Evolutionary conservation across 1,140 invertebrate species (phyloP).

Genomic region (Drosophila oshimai): DNA sequence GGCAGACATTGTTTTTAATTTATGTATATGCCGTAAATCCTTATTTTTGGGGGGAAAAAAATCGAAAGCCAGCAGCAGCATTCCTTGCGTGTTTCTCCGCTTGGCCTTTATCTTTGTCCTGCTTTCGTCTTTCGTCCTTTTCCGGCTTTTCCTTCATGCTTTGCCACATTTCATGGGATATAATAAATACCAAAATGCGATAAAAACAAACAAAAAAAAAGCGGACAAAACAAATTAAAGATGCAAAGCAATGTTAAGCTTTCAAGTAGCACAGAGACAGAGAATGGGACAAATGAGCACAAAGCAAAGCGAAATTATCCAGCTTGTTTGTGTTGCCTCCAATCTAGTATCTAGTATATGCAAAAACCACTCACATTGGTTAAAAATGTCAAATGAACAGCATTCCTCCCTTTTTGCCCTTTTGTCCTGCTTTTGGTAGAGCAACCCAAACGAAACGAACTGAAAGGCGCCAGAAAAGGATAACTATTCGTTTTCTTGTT

Average conservation of each 20-base stretch:
- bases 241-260: slow-evolving; percentile 46
- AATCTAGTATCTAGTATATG: slow-evolving; percentile 10
- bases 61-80: slow-evolving; percentile 19
- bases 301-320: slow-evolving; percentile 1
- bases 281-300: neutral
- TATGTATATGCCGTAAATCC: slow-evolving; percentile 11
- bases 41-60: slow-evolving; percentile 14
- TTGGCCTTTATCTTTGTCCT: slow-evolving; percentile 24
- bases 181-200: slow-evolving; percentile 66
- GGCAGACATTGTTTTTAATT: slow-evolving; percentile 17
- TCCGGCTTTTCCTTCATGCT: slow-evolving; percentile 2
- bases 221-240: slow-evolving; percentile 58
- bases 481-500: neutral
- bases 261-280: neutral
- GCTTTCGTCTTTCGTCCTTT: neutral
- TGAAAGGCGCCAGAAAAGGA: neutral
- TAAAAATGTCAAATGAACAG: slow-evolving; percentile 58
- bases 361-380: slow-evolving; percentile 2
- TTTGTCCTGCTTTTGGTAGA: neutral
- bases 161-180: slow-evolving; percentile 61
- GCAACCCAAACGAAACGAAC: neutral
- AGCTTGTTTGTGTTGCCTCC: neutral
- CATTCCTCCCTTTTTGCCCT: neutral
- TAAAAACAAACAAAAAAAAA: slow-evolving; percentile 33
- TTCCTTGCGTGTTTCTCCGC: slow-evolving; percentile 49